A percentile compares a stretch with the other conserved stretches of the same genome.
phyloP scores from a whole-genome alignment of 2,888 invertebrate genomes.

The Chrysotoxum bicinctum region DNA sequence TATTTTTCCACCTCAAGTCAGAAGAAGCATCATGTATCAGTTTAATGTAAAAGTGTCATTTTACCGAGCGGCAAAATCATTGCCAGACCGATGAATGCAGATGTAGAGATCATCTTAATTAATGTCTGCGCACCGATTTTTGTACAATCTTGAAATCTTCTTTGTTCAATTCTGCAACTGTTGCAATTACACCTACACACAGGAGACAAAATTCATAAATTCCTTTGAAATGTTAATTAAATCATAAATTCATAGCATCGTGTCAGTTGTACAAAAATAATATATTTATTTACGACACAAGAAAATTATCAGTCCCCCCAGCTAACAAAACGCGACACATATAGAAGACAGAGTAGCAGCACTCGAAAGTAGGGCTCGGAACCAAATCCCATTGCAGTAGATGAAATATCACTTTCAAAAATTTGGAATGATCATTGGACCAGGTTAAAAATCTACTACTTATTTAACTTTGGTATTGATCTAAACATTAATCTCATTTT shows the following conservation, averaged over 20 bases:
- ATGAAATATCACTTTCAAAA: too few species aligned
- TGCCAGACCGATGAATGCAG: background rate
- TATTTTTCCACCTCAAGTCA: too few species aligned
- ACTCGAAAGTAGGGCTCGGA: background rate
- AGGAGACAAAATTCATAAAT: conserved; percentile 27
- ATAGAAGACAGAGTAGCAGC: background rate
- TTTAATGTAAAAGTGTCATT: too few species aligned
- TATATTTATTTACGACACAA: background rate
- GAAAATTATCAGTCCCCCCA: conserved; percentile 16
- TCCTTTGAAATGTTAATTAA: conserved; percentile 63
- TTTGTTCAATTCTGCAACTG: background rate
- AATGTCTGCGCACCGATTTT: background rate
- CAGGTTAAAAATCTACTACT: too few species aligned
- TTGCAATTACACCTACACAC: conserved; percentile 35
- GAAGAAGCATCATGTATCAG: too few species aligned
- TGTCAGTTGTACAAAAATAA: conserved; percentile 6
- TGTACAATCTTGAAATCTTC: background rate
- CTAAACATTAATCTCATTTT: too few species aligned
- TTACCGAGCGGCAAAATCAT: too few species aligned
- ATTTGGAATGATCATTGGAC: too few species aligned
- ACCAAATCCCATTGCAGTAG: background rate
- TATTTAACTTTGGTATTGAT: too few species aligned
- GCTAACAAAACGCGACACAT: background rate
- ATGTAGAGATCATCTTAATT: background rate
- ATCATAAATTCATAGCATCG: conserved; percentile 52